Percentiles rank a stretch among this genome's conserved stretches.
phyloP scores from a whole-genome alignment of 2,113 vertebrate genomes.

The Grantiella picta region DNA sequence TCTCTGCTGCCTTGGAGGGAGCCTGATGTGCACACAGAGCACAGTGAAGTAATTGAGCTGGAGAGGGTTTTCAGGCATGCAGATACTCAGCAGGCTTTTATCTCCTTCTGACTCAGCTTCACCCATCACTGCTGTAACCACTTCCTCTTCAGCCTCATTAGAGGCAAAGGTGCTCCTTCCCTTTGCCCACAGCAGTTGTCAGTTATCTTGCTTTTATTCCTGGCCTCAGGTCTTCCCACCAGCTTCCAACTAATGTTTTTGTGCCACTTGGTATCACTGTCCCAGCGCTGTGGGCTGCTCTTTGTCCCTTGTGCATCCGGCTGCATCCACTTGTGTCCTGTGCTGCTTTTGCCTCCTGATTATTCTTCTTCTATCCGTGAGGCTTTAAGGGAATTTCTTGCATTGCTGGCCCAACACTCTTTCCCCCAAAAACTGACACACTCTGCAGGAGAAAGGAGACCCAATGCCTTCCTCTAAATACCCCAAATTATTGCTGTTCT shows the following conservation, averaged over 20 bases:
- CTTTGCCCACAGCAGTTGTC: not conserved
- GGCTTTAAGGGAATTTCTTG: not conserved
- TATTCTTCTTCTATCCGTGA: not conserved
- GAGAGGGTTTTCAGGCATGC: not conserved
- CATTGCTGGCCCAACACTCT: not conserved
- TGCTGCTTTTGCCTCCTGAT: not conserved
- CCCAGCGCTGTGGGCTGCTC: not conserved
- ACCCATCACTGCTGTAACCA: not conserved
- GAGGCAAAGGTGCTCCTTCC: not conserved
- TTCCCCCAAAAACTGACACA: accelerated
- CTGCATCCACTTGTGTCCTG: not conserved
- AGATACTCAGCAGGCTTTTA: not conserved
- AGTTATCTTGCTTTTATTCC: not conserved
- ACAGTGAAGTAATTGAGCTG: not conserved
- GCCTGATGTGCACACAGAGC: accelerated
- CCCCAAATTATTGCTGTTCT: not conserved
- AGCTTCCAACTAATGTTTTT: not conserved
- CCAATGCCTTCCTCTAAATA: not conserved
- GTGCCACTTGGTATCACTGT: not conserved
- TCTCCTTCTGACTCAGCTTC: not conserved
- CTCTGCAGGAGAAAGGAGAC: not conserved
- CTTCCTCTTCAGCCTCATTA: conserved; percentile 17
- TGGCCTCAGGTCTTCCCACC: not conserved
- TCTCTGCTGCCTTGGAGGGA: not conserved
- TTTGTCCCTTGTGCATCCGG: not conserved